Conservation (phyloP, 64 coral and sea anemone genomes). For the Stichodactyla mertensii region DNA sequence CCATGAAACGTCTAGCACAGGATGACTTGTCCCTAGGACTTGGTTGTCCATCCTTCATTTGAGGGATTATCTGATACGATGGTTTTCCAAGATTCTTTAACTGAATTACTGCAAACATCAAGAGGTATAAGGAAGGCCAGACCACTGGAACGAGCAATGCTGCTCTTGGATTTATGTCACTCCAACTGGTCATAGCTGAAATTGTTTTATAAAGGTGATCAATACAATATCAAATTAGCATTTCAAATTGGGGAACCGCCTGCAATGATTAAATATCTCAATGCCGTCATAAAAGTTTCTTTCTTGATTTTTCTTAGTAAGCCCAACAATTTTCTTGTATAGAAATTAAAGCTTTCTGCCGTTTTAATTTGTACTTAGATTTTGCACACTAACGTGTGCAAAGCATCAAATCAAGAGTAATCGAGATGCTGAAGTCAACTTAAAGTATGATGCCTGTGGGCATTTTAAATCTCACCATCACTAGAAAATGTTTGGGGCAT, state of each 20-base stretch:
- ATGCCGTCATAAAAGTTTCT: neutral
- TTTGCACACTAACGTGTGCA: too few relatives aligned
- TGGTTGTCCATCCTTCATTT: neutral
- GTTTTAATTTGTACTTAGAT: too few relatives aligned
- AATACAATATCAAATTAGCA: neutral
- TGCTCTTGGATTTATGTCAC: conserved; percentile 44
- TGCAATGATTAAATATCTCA: neutral
- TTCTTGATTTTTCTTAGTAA: too few relatives aligned
- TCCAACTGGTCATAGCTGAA: conserved; percentile 66
- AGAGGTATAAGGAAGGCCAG: conserved; percentile 65
- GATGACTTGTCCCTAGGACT: neutral
- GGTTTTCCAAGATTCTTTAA: neutral
- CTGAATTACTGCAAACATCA: conserved; percentile 39
- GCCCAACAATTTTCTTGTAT: too few relatives aligned
- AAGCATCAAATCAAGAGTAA: too few relatives aligned
- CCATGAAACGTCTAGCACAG: neutral
- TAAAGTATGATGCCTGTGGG: too few relatives aligned
- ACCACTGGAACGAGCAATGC: conserved; percentile 36
- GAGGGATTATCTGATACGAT: conserved; percentile 21
- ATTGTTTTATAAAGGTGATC: neutral
- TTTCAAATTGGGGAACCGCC: neutral
- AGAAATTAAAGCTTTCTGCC: too few relatives aligned
- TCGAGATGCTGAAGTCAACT: too few relatives aligned
- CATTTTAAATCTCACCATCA: too few relatives aligned
- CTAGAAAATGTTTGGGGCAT: too few relatives aligned